Conservation (phyloP, 2,888 invertebrate genomes). For the Zhengitettix transpicula region DNA sequence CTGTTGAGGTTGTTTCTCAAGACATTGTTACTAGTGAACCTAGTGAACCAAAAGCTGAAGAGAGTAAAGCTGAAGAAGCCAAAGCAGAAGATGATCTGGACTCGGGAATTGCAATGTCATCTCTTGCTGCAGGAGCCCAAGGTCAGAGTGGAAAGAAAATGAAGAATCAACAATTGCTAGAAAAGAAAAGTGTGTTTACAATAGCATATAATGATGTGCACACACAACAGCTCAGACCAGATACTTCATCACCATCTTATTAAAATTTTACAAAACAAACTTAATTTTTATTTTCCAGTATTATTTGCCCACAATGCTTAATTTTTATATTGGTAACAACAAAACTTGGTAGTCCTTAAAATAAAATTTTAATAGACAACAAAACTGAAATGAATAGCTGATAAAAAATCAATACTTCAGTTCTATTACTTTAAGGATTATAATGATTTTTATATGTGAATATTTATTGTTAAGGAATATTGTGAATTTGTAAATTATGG, state of each 20-base stretch:
- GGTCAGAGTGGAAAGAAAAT: conserved; percentile 18
- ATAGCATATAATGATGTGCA: conserved; percentile 85
- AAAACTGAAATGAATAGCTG: too few relatives aligned
- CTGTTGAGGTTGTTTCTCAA: too few relatives aligned
- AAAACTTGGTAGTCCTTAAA: too few relatives aligned
- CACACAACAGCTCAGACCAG: conserved; percentile 63
- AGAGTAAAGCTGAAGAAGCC: neutral
- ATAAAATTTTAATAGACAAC: too few relatives aligned
- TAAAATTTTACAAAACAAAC: neutral
- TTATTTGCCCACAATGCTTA: too few relatives aligned
- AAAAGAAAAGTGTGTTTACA: conserved; percentile 84
- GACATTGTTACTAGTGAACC: conserved; percentile 24
- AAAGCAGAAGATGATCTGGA: conserved; percentile 53
- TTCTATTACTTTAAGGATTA: too few relatives aligned
- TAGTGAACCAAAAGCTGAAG: conserved; percentile 22
- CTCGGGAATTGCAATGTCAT: conserved; percentile 61
- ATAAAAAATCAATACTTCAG: too few relatives aligned
- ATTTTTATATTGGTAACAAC: too few relatives aligned
- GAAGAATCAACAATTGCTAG: conserved; percentile 33
- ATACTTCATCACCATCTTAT: conserved; percentile 56
- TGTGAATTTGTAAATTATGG: too few relatives aligned
- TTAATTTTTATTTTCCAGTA: too few relatives aligned
- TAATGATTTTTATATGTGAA: too few relatives aligned
- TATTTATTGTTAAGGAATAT: too few relatives aligned
- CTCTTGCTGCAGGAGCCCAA: conserved; percentile 18